These are phyloP conservation scores for Lethrus apterus DNA, from an alignment of 1,140 invertebrate genomes.

Conservation along the genomic window DNA sequence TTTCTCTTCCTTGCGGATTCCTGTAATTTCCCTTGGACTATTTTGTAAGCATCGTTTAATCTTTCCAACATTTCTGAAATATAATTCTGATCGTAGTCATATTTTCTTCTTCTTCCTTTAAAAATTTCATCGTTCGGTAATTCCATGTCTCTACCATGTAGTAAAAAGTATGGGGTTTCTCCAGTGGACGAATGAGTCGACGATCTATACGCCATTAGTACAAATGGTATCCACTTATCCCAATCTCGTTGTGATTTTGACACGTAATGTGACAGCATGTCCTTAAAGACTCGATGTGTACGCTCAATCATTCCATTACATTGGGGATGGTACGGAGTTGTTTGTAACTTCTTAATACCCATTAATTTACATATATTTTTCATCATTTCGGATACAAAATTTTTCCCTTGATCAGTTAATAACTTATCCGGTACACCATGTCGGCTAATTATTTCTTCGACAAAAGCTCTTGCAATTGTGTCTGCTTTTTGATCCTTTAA, in stretches of 20 bases:
- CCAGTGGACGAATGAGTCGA: constrained; percentile 31
- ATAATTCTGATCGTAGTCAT: too few species aligned
- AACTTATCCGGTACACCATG: too few species aligned
- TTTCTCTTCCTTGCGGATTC: too few species aligned
- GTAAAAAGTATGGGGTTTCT: constrained; percentile 22
- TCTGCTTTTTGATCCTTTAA: constrained; percentile 23
- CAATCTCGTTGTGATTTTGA: constrained; percentile 29
- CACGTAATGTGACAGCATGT: constrained; percentile 20
- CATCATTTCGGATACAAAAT: constrained; percentile 31
- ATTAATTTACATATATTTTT: constrained; percentile 26
- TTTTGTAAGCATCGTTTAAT: too few species aligned
- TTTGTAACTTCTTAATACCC: constrained; percentile 30
- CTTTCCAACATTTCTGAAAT: too few species aligned
- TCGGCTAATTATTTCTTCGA: constrained; percentile 23
- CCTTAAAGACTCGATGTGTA: constrained; percentile 21
- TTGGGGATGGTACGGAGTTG: constrained; percentile 30
- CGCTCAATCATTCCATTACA: constrained; percentile 24
- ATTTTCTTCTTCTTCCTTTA: too few species aligned
- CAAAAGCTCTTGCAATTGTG: constrained; percentile 24
- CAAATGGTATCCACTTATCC: constrained; percentile 30
- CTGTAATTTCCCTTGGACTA: too few species aligned
- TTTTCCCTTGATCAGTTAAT: too few species aligned
- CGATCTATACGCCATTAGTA: constrained; percentile 19
- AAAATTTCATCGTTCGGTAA: constrained; percentile 22
- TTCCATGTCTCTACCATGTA: constrained; percentile 21